Percentiles rank a stretch among this genome's conserved stretches.
Conservation (phyloP, 1,140 invertebrate species). For the Ectropis grisescens region DNA sequence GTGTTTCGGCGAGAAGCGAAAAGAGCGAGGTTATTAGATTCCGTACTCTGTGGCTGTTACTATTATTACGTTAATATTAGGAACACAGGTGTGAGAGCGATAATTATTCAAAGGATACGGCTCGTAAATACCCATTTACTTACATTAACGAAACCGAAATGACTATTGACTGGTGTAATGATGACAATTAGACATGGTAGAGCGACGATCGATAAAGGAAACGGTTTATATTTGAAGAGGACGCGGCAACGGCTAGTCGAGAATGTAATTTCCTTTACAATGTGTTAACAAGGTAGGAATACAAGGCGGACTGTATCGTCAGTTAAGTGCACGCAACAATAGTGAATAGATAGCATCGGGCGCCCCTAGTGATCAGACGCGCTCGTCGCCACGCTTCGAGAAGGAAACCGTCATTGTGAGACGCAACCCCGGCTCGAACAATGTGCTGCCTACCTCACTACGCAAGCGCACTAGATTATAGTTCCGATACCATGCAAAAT, state of each 20-base stretch:
- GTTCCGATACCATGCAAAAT: neutral
- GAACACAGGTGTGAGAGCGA: too few relatives aligned
- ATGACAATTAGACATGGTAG: constrained; percentile 46
- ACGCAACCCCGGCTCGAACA: constrained; percentile 13
- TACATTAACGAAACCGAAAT: constrained; percentile 6
- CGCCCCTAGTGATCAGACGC: constrained; percentile 25
- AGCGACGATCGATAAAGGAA: constrained; percentile 57
- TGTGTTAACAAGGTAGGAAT: constrained; percentile 61
- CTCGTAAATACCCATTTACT: neutral
- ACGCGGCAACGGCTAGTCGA: constrained; percentile 40
- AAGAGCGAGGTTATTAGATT: too few relatives aligned
- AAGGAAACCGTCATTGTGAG: constrained; percentile 21
- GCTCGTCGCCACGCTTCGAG: constrained; percentile 17
- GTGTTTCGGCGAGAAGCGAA: too few relatives aligned
- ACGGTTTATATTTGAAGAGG: constrained; percentile 35
- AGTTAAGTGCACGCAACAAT: constrained; percentile 65
- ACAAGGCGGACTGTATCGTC: constrained; percentile 44
- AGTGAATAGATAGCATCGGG: constrained; percentile 48
- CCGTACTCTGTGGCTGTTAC: too few relatives aligned
- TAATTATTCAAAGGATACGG: too few relatives aligned
- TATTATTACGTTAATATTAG: too few relatives aligned
- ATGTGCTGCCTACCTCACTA: neutral
- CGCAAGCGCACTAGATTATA: constrained; percentile 11
- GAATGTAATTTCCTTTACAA: constrained; percentile 66
- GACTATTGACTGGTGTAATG: constrained; percentile 29